Evolutionary conservation across 2,113 vertebrate species (phyloP), one percentile per base, ranked within the genome.

Genomic region (Hippocampus guttulatus): DNA sequence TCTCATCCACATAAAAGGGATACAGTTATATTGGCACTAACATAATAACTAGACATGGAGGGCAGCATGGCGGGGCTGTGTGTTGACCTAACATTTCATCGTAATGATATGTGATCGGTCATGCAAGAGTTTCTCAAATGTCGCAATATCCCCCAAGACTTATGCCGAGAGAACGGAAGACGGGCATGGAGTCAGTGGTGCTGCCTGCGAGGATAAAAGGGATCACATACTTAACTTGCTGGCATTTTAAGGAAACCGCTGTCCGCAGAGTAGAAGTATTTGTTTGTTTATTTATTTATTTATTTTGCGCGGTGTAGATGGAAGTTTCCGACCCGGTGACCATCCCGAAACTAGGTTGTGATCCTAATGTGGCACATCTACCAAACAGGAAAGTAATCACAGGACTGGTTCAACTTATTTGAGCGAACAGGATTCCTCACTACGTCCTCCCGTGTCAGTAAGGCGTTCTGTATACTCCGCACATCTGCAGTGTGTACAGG

Each of bases 51-150:
- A 65, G 40, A 25, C 41, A 16, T 2, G 41, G 12, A 15, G 14
- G 41, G 41, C 58, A 14, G 58, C 57, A 30, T 18, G 23, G 55
- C 5, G 21, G 12, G 21, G n/a, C 21, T 0, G 20, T 25, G 61
- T 21, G 21, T 43, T 47, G 64, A 65, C 63, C 63, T 45, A 23
- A 43, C 64, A 57, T 82, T 70, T 81, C 27, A 73, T 27, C 10
- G 14, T 85, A 78, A 85, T 75, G 77, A 70, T 52, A 75, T 70
- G 67, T 72, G 78, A 75, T 74, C 73, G 73, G 76, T 84, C 83
- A 70, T 81, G 67, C 65, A 78, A 72, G 71, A 71, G 64, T n/a
- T 75, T 23, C n/a, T 54, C 67, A 67, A 73, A 75, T 49, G 21
- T 67, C 55, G 58, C 64, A 65, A 23, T 68, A 69, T 64, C 69